phyloP scores from a whole-genome alignment of 1,140 invertebrate genomes.

The Solen grandis region DNA sequence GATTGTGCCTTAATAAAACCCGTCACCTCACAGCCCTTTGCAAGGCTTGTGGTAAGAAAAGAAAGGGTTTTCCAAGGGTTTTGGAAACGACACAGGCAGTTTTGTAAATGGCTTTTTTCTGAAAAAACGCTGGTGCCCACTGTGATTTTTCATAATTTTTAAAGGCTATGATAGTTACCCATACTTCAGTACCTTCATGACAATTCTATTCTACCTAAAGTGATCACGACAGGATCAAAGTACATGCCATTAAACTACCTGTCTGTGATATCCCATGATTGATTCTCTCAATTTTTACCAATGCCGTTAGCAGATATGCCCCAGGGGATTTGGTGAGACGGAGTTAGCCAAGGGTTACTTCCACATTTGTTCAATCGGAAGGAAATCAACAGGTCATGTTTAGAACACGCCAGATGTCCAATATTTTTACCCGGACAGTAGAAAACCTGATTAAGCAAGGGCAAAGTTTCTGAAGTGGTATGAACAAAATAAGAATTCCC shows the following conservation, averaged over 20 bases:
- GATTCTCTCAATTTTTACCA: slow-evolving; percentile 34
- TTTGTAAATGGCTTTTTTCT: slow-evolving; percentile 21
- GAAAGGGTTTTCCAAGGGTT: slow-evolving; percentile 39
- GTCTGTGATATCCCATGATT: neutral
- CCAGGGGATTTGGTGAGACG: slow-evolving; percentile 11
- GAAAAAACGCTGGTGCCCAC: slow-evolving; percentile 53
- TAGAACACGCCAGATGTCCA: neutral
- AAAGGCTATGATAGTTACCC: slow-evolving; percentile 52
- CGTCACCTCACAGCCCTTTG: neutral
- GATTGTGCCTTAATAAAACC: neutral
- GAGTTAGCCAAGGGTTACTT: slow-evolving; percentile 43
- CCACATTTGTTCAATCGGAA: slow-evolving; percentile 28
- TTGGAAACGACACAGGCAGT: neutral
- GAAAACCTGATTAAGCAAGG: slow-evolving; percentile 1
- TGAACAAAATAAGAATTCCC: slow-evolving; percentile 13
- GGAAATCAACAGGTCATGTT: neutral
- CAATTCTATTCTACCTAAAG: neutral
- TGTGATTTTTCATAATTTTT: too few species aligned
- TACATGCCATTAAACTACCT: neutral
- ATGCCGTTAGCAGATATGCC: slow-evolving; percentile 32
- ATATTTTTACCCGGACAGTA: slow-evolving; percentile 11
- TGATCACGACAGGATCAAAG: too few species aligned
- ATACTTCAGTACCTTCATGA: too few species aligned
- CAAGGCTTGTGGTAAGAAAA: slow-evolving; percentile 2
- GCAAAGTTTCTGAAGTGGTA: slow-evolving; percentile 28